phyloP scores from a whole-genome alignment of 2,113 vertebrate species.

The Gyps fulvus region DNA sequence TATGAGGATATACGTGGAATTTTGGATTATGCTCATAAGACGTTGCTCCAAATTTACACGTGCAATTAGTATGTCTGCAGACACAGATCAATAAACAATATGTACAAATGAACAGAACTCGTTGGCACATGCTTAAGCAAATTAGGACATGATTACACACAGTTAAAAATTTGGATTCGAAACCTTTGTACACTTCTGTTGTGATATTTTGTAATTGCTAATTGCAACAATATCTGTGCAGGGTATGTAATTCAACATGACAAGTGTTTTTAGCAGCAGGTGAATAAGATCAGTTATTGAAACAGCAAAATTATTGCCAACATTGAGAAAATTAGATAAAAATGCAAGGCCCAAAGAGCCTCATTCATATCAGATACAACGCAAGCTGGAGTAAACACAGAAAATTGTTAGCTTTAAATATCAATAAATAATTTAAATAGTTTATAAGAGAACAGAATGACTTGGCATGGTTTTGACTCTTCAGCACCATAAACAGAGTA shows the following conservation, averaged over 20 bases:
- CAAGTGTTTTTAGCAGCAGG: conserved; percentile 48
- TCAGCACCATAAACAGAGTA: neutral
- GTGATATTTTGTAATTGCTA: conserved; percentile 49
- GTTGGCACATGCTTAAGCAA: neutral
- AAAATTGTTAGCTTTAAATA: neutral
- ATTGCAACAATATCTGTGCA: conserved; percentile 11
- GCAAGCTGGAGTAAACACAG: neutral
- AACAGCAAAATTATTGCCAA: conserved; percentile 40
- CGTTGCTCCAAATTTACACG: neutral
- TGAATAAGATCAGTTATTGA: conserved; percentile 40
- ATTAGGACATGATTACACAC: neutral
- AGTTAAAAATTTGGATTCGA: conserved; percentile 12
- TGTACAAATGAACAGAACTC: neutral
- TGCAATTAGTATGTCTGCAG: neutral
- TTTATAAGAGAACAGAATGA: neutral
- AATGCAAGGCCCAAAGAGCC: conserved; percentile 17
- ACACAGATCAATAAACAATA: neutral
- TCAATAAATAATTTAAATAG: conserved; percentile 41
- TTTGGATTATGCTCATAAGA: neutral
- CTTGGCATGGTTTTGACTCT: neutral
- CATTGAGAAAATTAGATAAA: conserved; percentile 25
- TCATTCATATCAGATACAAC: conserved; percentile 4
- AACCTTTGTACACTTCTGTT: conserved; percentile 36
- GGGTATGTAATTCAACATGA: conserved; percentile 29
- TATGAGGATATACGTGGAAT: neutral